Base-by-base conservation (phyloP, 2,113 vertebrate species). In the Cyprinodon variegatus region DNA sequence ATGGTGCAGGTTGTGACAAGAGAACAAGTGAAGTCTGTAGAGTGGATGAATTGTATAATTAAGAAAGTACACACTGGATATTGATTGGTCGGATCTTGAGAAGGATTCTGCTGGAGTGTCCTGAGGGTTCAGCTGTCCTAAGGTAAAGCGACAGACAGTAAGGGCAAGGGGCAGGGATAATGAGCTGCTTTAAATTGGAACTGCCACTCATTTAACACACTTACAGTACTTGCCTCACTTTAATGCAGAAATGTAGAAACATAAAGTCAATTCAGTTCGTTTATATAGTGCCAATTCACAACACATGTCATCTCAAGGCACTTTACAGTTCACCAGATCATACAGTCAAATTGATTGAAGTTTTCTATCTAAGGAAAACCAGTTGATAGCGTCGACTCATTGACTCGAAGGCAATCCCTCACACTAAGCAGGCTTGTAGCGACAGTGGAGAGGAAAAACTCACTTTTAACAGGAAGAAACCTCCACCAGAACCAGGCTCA, bases 21-120 rank as follows among this genome's bases (percentile, higher is more conserved):
- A 66, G 81, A 74, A 87, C 76, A 62, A 73, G 74, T 72, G 76
- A 60, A 46, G 82, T 75, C 67, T 74, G 72, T 11, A 68, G 69
- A 82, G 62, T 90, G 76, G 73, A 90, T 81, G 61, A 90, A 90
- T 85, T 83, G 72, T 76, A 86, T 85, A 88, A 90, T 90, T 90
- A 79, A 86, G 85, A 77, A 76, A 75, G 74, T 64, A 74, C 70
- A 77, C 63, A 40, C 67, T 71, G 72, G 78, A 73, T 85, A 84
- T 90, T 87, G 88, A 91, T 89, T 78, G 83, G n/a, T 29, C 69
- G 65, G 71, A 85, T 84, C 40, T 74, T n/a, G 40, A 67, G 77
- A 76, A 75, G 76, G 43, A 83, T 77, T 78, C 74, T 80, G 22
- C 70, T 46, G 77, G 22, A 83, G 74, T 79, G 81, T 73, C 78